Percentiles rank a stretch among this genome's conserved stretches.
These are phyloP conservation scores for Pheucticus melanocephalus DNA, from an alignment of 2,113 vertebrate genomes.

Conservation along the genomic window DNA sequence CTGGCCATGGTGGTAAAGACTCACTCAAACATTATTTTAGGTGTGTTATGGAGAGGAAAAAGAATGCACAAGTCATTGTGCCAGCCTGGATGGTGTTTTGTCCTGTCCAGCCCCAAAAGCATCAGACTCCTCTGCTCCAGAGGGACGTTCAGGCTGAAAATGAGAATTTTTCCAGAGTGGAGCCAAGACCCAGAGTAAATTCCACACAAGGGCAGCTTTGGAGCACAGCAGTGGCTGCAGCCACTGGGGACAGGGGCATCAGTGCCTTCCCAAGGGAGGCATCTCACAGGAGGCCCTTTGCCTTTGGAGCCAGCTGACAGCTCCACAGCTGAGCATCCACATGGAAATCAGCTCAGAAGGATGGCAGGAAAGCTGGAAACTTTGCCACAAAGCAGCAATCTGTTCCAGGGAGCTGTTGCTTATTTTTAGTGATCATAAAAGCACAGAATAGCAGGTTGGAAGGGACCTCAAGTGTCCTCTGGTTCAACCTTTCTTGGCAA, in stretches of 20 bases:
- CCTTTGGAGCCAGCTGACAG: background rate
- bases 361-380: background rate
- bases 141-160: background rate
- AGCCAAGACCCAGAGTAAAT: background rate
- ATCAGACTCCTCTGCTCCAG: background rate
- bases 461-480: background rate
- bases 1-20: background rate
- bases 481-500: background rate
- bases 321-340: background rate
- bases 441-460: background rate
- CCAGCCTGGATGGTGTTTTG: background rate
- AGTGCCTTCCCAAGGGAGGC: background rate
- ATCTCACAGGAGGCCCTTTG: background rate
- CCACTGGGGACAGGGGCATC: background rate
- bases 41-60: background rate
- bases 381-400: background rate
- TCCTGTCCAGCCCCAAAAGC: background rate
- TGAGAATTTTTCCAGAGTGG: background rate
- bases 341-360: background rate
- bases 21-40: background rate
- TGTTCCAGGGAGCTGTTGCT: background rate
- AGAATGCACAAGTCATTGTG: background rate
- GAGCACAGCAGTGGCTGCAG: background rate
- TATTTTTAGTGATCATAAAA: background rate
- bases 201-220: background rate